A percentile compares a stretch with the other conserved stretches of the same genome.
Evolutionary conservation across 2,797 vertebrate genomes (phyloP).

Genomic region (Nyctalus aviator): DNA sequence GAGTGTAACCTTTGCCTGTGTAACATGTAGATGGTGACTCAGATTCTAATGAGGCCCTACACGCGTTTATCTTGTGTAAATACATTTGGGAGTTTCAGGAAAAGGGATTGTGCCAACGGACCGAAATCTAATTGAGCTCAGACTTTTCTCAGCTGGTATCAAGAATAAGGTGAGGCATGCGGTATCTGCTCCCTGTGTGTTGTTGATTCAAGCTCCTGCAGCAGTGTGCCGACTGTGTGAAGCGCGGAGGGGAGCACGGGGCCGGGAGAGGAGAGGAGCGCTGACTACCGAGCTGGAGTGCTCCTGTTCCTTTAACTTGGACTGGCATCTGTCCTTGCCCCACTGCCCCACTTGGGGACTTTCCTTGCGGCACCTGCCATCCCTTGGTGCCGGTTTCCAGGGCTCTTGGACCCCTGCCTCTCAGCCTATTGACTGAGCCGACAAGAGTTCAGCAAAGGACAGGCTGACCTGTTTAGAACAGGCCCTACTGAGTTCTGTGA

Average conservation of each 20-base stretch:
- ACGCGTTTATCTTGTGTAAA: not conserved
- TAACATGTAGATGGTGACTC: not conserved
- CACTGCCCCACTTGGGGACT: not conserved
- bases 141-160: not conserved
- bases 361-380: not conserved
- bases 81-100: not conserved
- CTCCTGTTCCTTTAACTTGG: not conserved
- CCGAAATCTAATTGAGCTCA: not conserved
- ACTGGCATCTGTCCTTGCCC: rapidly evolving
- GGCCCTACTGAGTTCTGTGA: not conserved
- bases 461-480: not conserved
- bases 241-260: not conserved
- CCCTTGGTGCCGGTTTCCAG: not conserved
- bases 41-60: conserved; percentile 25
- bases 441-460: conserved; percentile 1
- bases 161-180: too few species aligned
- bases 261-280: not conserved
- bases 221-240: rapidly evolving
- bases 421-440: not conserved
- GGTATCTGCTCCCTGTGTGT: rapidly evolving
- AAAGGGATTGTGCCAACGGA: not conserved
- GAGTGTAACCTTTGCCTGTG: not conserved
- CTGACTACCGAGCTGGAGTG: not conserved
- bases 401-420: not conserved
- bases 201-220: not conserved